A percentile compares a stretch with the other conserved stretches of the same genome.
These are phyloP conservation scores for Cephalopterus ornatus DNA, from an alignment of 2,113 vertebrate genomes.

Conservation along the genomic window DNA sequence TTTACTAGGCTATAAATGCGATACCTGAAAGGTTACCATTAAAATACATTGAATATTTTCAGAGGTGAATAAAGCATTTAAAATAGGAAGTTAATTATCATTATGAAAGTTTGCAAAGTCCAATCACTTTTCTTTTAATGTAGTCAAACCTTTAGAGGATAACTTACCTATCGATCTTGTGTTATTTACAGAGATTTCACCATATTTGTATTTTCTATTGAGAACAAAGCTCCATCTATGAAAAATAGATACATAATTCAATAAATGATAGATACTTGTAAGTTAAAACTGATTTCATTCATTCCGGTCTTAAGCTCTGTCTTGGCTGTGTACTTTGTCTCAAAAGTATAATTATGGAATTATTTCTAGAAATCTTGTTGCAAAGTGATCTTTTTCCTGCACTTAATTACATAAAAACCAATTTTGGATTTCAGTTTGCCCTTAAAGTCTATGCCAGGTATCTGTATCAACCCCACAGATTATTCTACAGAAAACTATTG, in stretches of 20 bases:
- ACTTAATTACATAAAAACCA: background rate
- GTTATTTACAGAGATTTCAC: background rate
- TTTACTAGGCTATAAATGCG: background rate
- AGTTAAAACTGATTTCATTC: background rate
- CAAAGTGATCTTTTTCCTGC: background rate
- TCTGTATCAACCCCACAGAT: background rate
- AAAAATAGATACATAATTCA: background rate
- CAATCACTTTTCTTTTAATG: background rate
- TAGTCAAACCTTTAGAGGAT: background rate
- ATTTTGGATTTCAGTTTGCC: background rate
- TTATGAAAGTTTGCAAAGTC: background rate
- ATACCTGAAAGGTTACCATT: background rate
- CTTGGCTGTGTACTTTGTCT: background rate
- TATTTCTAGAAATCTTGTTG: background rate
- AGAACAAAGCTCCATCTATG: background rate
- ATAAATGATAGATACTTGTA: background rate
- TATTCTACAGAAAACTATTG: background rate
- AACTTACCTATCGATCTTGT: background rate
- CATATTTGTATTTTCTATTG: background rate
- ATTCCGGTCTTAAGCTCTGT: background rate
- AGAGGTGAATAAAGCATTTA: background rate
- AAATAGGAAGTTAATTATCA: background rate
- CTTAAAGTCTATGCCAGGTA: background rate
- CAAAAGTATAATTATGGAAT: background rate
- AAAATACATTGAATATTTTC: background rate